Evolutionary conservation across 2,113 vertebrate genomes (phyloP).

Genomic region (Daphoenositta chrysoptera): DNA sequence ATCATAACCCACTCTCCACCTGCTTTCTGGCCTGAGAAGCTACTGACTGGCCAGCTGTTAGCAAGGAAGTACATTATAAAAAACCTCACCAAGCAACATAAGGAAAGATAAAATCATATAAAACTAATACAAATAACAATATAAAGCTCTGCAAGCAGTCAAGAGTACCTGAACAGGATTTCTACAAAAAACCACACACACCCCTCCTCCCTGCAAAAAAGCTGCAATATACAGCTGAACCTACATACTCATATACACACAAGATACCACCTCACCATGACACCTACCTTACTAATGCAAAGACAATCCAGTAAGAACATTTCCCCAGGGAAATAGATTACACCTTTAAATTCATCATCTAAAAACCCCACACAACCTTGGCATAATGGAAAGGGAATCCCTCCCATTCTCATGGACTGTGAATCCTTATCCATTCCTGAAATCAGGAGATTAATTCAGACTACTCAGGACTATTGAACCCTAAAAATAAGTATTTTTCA

Average conservation of each 20-base stretch:
- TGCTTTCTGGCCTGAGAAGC: neutral
- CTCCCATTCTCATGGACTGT: neutral
- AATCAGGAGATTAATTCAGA: neutral
- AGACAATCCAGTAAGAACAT: neutral
- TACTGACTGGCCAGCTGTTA: neutral
- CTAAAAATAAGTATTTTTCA: neutral
- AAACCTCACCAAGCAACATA: no score
- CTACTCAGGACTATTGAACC: neutral
- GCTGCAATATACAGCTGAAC: neutral
- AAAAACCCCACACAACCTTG: neutral
- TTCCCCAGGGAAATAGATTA: neutral
- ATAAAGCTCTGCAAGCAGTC: neutral
- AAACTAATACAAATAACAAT: neutral
- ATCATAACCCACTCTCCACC: neutral
- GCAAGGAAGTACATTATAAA: neutral
- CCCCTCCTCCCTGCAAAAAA: neutral
- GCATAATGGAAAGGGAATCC: neutral
- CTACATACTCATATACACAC: neutral
- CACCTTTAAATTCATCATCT: neutral
- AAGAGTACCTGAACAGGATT: neutral
- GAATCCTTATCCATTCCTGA: neutral
- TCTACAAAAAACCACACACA: neutral
- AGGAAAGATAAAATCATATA: neutral
- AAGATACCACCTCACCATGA: neutral
- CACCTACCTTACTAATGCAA: neutral